Percentiles rank a stretch among this genome's conserved stretches.
Conservation (phyloP, 2,797 vertebrate genomes). For the Buceros bicornis region DNA sequence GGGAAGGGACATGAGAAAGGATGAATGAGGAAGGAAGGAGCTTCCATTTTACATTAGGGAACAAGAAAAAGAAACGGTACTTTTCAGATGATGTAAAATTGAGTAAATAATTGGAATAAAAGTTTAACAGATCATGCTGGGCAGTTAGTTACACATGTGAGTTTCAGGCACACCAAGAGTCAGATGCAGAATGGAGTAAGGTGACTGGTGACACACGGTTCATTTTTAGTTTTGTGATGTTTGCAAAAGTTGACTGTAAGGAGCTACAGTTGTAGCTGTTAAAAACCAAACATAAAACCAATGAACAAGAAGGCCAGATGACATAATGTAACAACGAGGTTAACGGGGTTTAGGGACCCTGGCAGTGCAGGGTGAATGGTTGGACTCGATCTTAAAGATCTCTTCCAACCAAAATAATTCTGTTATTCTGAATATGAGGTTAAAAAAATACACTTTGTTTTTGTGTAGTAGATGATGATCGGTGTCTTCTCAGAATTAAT, state of each 20-base stretch:
- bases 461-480: not conserved
- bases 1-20: not conserved
- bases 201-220: not conserved
- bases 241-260: not conserved
- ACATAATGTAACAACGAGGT: not conserved
- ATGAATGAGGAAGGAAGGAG: fast-evolving
- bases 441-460: not conserved
- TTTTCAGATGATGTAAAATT: not conserved
- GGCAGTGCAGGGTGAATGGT: no score
- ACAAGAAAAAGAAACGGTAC: not conserved
- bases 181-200: not conserved
- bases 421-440: not conserved
- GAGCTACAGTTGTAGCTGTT: not conserved
- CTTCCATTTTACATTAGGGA: not conserved
- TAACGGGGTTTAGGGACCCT: not conserved
- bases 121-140: not conserved
- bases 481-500: not conserved
- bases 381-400: no score
- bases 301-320: not conserved
- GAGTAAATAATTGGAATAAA: not conserved
- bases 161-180: not conserved
- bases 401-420: no score
- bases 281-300: not conserved
- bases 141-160: not conserved
- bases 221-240: not conserved